phyloP scores from a whole-genome alignment of 2,113 vertebrate species.

The Glaucomys volans region DNA sequence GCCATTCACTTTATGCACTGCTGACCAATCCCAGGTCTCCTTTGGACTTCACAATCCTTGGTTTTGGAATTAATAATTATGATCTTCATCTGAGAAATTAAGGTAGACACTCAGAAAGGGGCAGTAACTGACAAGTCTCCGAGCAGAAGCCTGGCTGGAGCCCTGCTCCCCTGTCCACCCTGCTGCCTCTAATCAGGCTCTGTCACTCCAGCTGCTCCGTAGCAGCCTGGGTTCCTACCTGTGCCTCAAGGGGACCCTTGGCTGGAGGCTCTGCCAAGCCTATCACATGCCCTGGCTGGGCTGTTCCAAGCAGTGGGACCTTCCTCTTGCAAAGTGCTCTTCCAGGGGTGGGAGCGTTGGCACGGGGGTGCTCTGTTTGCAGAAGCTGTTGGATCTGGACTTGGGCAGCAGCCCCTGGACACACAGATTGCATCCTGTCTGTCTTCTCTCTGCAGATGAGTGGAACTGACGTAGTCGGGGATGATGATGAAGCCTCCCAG shows the following conservation, averaged over 20 bases:
- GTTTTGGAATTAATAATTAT: not conserved
- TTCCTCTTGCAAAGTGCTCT: not conserved
- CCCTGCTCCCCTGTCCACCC: not conserved
- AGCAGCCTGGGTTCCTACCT: not conserved
- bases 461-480: slow-evolving; percentile 89
- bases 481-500: slow-evolving; percentile 87
- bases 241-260: not conserved
- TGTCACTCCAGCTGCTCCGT: not conserved
- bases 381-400: not conserved
- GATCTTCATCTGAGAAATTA: not conserved
- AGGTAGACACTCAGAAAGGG: not conserved
- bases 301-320: not conserved
- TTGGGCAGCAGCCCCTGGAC: not conserved
- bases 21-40: not conserved
- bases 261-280: not conserved
- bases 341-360: not conserved
- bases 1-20: not conserved
- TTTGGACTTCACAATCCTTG: not conserved
- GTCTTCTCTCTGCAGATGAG: slow-evolving; percentile 89
- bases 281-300: not conserved
- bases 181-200: not conserved
- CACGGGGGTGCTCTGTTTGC: not conserved
- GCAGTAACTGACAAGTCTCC: not conserved
- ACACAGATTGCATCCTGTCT: not conserved
- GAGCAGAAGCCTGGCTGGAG: not conserved